phyloP scores from a whole-genome alignment of 2,113 vertebrate genomes.

The Ailurus styani region DNA sequence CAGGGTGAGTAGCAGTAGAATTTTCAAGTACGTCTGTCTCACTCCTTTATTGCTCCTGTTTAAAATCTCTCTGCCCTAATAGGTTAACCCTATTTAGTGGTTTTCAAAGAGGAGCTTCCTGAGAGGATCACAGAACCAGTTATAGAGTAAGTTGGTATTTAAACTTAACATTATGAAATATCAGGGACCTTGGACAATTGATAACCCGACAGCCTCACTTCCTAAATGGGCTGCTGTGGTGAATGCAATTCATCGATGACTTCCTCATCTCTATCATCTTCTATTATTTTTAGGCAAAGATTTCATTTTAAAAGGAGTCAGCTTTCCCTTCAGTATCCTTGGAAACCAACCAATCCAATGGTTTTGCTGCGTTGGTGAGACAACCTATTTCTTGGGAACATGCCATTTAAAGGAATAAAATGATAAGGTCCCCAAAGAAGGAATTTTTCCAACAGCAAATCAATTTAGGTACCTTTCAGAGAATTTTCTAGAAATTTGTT shows the following conservation, averaged over 20 bases:
- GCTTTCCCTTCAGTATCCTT: conserved; percentile 3
- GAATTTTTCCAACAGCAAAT: not conserved
- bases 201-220: not conserved
- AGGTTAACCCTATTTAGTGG: not conserved
- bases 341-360: conserved; percentile 21
- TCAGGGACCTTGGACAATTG: not conserved
- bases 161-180: not conserved
- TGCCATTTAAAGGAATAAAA: conserved; percentile 37
- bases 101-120: not conserved
- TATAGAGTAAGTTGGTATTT: not conserved
- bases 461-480: not conserved
- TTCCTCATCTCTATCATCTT: not conserved
- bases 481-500: conserved; percentile 53
- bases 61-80: not conserved
- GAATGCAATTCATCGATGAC: not conserved
- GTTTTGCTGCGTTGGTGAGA: not conserved
- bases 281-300: not conserved
- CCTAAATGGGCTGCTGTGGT: not conserved
- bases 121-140: not conserved
- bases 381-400: not conserved
- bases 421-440: not conserved
- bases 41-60: not conserved
- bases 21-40: not conserved
- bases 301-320: not conserved
- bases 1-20: accelerated